Evolutionary conservation across 2,888 invertebrate species (phyloP).

Genomic region (Volucella zonaria): DNA sequence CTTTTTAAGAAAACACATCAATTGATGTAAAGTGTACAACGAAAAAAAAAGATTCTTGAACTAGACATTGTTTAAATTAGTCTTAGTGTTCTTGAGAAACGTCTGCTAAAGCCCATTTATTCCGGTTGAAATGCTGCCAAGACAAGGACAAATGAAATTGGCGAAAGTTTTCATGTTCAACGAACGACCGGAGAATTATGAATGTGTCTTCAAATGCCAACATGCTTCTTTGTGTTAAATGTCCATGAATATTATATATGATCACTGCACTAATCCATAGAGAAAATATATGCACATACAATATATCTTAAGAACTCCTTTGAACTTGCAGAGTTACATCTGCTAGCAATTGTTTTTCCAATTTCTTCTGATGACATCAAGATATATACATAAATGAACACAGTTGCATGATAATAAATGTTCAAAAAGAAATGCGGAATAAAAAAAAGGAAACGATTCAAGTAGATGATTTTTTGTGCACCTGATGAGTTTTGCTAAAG

Average conservation of each 20-base stretch:
- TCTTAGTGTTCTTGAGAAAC: constrained; percentile 32
- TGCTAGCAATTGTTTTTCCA: constrained; percentile 14
- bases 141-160: constrained; percentile 63
- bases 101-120: constrained; percentile 42
- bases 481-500: constrained; percentile 59
- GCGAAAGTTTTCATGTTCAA: constrained; percentile 60
- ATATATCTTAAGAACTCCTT: constrained; percentile 49
- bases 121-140: constrained; percentile 63
- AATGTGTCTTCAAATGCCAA: constrained; percentile 47
- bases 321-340: constrained; percentile 60
- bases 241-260: constrained; percentile 57
- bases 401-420: constrained; percentile 64
- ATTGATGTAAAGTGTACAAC: no score
- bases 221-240: constrained; percentile 49
- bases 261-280: constrained; percentile 61
- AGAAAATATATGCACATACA: constrained; percentile 50
- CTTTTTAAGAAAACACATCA: no score
- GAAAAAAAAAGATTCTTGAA: no score
- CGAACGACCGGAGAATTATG: constrained; percentile 62
- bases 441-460: constrained; percentile 52
- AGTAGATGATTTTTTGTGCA: constrained; percentile 62
- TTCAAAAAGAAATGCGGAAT: constrained; percentile 41
- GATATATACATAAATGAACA: constrained; percentile 41
- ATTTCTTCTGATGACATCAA: constrained; percentile 47
- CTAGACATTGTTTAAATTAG: constrained; percentile 4